Evolutionary conservation across 2,888 invertebrate genomes (phyloP).

Genomic region (Teleiodes luculella): DNA sequence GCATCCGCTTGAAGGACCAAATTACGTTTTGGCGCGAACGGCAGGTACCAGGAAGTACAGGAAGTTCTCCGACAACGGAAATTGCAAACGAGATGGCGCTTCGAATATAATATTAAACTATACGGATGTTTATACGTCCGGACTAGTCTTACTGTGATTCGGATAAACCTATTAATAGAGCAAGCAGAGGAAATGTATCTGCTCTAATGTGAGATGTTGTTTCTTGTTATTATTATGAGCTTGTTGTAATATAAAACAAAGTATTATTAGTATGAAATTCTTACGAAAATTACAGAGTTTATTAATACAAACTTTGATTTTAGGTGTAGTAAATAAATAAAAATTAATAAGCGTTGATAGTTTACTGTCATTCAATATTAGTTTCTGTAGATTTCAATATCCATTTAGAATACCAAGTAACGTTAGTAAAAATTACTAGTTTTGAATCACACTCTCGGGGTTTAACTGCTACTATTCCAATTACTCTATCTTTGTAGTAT

Average conservation of each 20-base stretch:
- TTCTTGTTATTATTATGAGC: too few species aligned
- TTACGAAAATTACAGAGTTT: too few species aligned
- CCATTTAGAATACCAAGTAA: constrained; percentile 14
- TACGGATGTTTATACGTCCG: background rate
- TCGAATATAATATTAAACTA: background rate
- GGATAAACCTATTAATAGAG: background rate
- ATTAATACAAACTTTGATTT: too few species aligned
- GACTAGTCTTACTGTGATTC: background rate
- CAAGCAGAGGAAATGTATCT: too few species aligned
- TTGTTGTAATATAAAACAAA: too few species aligned
- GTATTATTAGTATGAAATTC: too few species aligned
- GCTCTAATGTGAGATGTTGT: too few species aligned
- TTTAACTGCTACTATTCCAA: constrained; percentile 10
- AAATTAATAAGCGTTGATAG: background rate
- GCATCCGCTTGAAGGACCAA: constrained; percentile 27
- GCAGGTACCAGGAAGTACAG: constrained; percentile 25
- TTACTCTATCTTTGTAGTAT: constrained; percentile 11
- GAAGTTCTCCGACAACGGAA: constrained; percentile 25
- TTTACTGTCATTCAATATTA: background rate
- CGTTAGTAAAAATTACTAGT: constrained; percentile 15
- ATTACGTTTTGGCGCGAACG: constrained; percentile 23
- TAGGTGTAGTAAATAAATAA: background rate
- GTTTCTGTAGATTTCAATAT: background rate
- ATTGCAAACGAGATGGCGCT: constrained; percentile 24
- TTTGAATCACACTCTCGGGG: constrained; percentile 13